These are phyloP conservation scores for Agonopterix alstromeriana DNA, from an alignment of 2,888 invertebrate species.

Conservation along the genomic window DNA sequence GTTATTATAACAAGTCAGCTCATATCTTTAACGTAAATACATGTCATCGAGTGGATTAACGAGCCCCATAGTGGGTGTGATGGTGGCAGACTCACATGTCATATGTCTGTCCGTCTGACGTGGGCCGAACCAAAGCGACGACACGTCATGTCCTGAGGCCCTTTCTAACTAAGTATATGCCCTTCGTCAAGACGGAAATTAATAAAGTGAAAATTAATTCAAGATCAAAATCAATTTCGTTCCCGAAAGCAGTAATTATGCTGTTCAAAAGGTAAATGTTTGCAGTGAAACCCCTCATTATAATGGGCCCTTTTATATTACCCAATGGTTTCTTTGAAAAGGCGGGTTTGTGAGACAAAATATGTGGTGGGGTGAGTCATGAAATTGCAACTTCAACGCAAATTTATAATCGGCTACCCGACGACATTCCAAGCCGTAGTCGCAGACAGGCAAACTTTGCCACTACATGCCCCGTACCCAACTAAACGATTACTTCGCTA, in stretches of 20 bases:
- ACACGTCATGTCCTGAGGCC: slow-evolving; percentile 21
- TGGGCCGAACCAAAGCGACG: slow-evolving; percentile 18
- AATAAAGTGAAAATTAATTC: slow-evolving; percentile 14
- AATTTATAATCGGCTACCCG: slow-evolving; percentile 60
- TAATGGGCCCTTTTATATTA: not conserved
- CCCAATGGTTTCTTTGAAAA: not conserved
- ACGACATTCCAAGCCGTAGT: slow-evolving; percentile 57
- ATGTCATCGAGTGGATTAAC: slow-evolving; percentile 34
- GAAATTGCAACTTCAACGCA: slow-evolving; percentile 51
- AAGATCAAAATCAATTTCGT: slow-evolving; percentile 2
- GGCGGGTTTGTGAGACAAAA: not conserved
- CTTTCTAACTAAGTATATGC: slow-evolving; percentile 8
- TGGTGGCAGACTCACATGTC: slow-evolving; percentile 26
- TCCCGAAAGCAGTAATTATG: slow-evolving; percentile 1
- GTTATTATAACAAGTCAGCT: not conserved
- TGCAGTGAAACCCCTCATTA: not conserved
- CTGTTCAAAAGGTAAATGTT: slow-evolving; percentile 3
- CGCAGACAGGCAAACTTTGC: slow-evolving; percentile 42
- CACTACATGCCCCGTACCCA: slow-evolving; percentile 25
- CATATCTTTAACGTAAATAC: slow-evolving; percentile 24
- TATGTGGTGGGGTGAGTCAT: slow-evolving; percentile 38
- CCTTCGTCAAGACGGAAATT: slow-evolving; percentile 15
- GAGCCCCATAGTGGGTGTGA: slow-evolving; percentile 28
- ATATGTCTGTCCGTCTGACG: slow-evolving; percentile 29
- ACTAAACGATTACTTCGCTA: slow-evolving; percentile 13